Base-by-base conservation (phyloP, 2,113 vertebrate genomes). In the Emydura subglobosa region DNA sequence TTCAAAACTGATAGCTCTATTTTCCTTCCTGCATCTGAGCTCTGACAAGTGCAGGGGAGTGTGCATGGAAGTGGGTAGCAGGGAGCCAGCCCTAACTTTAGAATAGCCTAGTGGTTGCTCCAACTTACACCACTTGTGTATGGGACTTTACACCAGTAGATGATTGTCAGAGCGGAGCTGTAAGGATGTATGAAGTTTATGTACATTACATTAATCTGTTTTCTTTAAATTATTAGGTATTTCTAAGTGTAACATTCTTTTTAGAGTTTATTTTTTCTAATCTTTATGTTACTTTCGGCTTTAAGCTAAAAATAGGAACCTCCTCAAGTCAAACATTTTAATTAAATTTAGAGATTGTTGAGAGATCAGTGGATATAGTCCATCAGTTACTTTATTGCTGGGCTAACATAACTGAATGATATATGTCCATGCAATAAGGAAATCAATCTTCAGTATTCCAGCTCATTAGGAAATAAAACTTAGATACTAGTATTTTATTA, bases 21-120 rank as follows among this genome's bases (percentile, higher is more conserved):
- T 5, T 5, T 2, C n/a, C 51, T 17, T 24, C 1, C 0, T 5
- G 31, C 3, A 34, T 11, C 8, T 2, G 5, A 7, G 53, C 22
- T 0, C 39, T 51, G 0, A 1, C 0, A 0, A 44, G 79, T 13
- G 55, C 83, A 82, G 72, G 55, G 5, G 31, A 80, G 2, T 1
- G 34, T 34, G 0, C 0, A 0, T 3, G 14, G 2, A 83, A 61
- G 44, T 7, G 2, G 3, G 5, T 10, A 76, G 42, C 72, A 25
- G 34, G 59, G 8, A 31, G 31, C 83, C 5, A 3, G 87, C 65
- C 78, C 16, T 25, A 78, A 21, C 24, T 3, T 4, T 0, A 0
- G 61, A 21, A 76, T 76, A 76, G 11, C 10, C 72, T 76, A 76
- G 55, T 34, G 47, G 42, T 82, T 51, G 47, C 51, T 79, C 0